phyloP scores from a whole-genome alignment of 2,797 vertebrate genomes.

The Acrossocheilus fasciatus region DNA sequence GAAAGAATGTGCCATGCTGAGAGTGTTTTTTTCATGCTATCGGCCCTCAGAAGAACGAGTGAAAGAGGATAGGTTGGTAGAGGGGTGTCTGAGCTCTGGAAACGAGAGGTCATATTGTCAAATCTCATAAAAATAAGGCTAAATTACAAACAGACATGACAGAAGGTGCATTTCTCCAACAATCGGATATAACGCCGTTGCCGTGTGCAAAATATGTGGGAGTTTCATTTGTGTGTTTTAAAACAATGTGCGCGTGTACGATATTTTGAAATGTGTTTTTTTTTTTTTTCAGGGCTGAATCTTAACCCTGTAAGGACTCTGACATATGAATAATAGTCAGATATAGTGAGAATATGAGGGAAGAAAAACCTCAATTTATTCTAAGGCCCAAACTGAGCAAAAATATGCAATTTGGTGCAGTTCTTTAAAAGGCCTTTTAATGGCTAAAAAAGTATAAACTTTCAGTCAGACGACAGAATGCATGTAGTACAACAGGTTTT shows the following conservation, averaged over 20 bases:
- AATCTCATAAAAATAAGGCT: slow-evolving; percentile 36
- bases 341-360: not conserved
- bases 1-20: slow-evolving; percentile 43
- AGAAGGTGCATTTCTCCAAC: not conserved
- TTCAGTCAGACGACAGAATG: not conserved
- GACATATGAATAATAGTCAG: not conserved
- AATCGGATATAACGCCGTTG: not conserved
- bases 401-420: not conserved
- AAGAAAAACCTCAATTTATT: not conserved
- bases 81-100: slow-evolving; percentile 45
- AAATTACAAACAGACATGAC: slow-evolving; percentile 32
- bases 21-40: slow-evolving; percentile 15
- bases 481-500: not conserved
- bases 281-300: not conserved
- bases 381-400: not conserved
- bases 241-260: not conserved
- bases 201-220: not conserved
- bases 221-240: not conserved
- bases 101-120: slow-evolving; percentile 43
- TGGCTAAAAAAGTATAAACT: not conserved
- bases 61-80: slow-evolving; percentile 53
- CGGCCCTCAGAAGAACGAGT: not conserved
- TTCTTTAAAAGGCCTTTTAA: not conserved
- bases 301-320: not conserved
- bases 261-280: not conserved